Evolutionary conservation across 2,888 invertebrate species (phyloP).

Genomic region (Calliphora vomitoria): DNA sequence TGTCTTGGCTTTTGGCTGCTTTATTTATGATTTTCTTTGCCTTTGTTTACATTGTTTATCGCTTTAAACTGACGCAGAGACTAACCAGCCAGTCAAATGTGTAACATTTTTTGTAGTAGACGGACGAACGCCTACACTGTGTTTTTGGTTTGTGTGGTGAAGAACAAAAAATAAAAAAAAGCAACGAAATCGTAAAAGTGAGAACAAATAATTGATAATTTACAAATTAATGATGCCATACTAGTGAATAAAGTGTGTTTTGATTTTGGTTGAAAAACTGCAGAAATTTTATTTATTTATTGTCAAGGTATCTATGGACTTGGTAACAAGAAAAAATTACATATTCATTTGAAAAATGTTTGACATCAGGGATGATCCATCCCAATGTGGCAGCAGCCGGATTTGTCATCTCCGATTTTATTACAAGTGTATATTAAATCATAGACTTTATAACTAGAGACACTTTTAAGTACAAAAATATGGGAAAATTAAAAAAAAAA

Average conservation of each 20-base stretch:
- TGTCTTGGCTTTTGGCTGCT: constrained; percentile 9
- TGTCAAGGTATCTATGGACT: background rate
- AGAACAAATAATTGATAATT: background rate
- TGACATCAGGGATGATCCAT: too few relatives aligned
- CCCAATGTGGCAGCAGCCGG: too few relatives aligned
- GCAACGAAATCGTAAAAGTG: constrained; percentile 41
- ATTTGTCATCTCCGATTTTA: too few relatives aligned
- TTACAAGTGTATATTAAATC: too few relatives aligned
- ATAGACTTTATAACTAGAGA: too few relatives aligned
- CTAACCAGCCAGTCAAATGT: constrained; percentile 24
- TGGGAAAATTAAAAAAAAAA: too few relatives aligned
- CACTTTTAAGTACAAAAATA: too few relatives aligned
- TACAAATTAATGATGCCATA: background rate
- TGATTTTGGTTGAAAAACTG: background rate
- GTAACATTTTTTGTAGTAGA: constrained; percentile 19
- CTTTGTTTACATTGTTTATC: constrained; percentile 51
- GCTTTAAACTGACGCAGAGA: constrained; percentile 25
- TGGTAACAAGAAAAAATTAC: background rate
- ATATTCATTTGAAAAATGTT: too few relatives aligned
- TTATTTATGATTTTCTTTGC: constrained; percentile 33
- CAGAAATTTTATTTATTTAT: background rate
- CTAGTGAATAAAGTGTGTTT: background rate
- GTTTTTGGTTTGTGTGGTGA: constrained; percentile 11
- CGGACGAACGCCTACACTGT: constrained; percentile 47
- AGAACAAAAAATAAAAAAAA: background rate